Evolutionary conservation across 35 echinoderm and acorn worm genomes (phyloP), one percentile per base, ranked within the genome.

Genomic region (Ptychodera flava): DNA sequence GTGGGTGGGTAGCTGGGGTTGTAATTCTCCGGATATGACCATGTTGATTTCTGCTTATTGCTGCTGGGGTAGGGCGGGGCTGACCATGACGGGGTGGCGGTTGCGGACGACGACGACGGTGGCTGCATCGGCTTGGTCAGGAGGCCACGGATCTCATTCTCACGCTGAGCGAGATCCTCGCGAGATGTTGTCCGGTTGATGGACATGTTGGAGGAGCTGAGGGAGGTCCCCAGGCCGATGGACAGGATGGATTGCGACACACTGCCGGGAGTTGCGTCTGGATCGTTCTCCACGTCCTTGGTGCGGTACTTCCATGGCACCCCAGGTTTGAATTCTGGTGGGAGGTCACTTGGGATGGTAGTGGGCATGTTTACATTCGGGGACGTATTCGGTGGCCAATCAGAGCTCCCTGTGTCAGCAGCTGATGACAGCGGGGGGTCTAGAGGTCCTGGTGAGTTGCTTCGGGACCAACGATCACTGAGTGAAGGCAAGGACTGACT

Each of bases 251-350:
- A 80, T 36, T 88, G 36, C 37, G 34, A 76, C 33, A 95, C 93
- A 90, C 93, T 99, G n/a, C 96, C 96, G 36, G 96, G 96, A 32
- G 96, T 99, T 16, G 96, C 96, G 83, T 93, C 85, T 34, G 96
- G 96, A 81, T 99, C 93, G 81, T 99, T 99, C 85, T 93, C 89
- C 16, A 99, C 86, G 85, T 99, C 96, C 31, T 85, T 91, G 77
- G 85, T 94, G 35, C 90, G 93, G 34, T 92, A 92, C 36, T 94
- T 99, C 96, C 96, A 99, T 27, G 96, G 96, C 15, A 99, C 96
- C 77, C 96, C 96, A 37, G 96, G 96, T 82, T 94, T 99, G 86
- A 99, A 99, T 80, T 99, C 96, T 64, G 45, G 45, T 38, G 93
- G 96, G 22, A 92, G 90, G 31, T 83, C 91, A 77, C 93, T 91